Base-by-base conservation (phyloP, 2,797 vertebrate genomes). In the Pyrocephalus nanus region DNA sequence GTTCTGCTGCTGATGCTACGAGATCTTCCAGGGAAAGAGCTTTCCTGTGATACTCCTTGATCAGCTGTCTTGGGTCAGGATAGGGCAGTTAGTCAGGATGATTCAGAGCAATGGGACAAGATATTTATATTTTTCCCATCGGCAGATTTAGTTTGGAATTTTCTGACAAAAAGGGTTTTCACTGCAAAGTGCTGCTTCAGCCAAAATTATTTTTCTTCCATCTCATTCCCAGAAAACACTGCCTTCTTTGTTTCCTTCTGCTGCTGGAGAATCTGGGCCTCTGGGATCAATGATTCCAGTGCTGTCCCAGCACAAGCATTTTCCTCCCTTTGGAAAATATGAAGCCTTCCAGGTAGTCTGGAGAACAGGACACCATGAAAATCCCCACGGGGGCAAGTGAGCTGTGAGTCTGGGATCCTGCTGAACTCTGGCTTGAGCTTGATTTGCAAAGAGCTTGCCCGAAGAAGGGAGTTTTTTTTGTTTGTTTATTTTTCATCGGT, bases 141-240 rank as follows among this genome's bases (percentile, higher is more conserved):
- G 30, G 30, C 38, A 58, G 76, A 42, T 30, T 72, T 87, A 71
- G 60, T 53, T 85, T 81, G 57, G 86, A 87, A 60, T 89, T 92
- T 85, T 95, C 53, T 93, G 74, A 92, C 93, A 92, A 71, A 93
- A 97, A 87, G 27, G 22, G 38, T 92, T 96, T 96, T 96, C 93
- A 92, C 83, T 97, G 69, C 34, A 61, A 82, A 92, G 91, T 87
- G 86, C 86, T 57, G 47, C 42, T 93, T 82, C 91, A 96, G 94
- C 86, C 92, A 95, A 93, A 95, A 94, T 94, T 77, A 92, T 80
- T 97, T 96, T 95, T 94, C 88, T 96, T 96, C 92, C 94, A 95
- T 92, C 77, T 88, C 83, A 48, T 93, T 91, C 84, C 86, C 92
- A 91, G 77, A 76, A 95, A 95, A 97, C 94, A 96, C 77, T 87